Conservation (phyloP, 2,888 invertebrate species). For the Andrena praecox region DNA sequence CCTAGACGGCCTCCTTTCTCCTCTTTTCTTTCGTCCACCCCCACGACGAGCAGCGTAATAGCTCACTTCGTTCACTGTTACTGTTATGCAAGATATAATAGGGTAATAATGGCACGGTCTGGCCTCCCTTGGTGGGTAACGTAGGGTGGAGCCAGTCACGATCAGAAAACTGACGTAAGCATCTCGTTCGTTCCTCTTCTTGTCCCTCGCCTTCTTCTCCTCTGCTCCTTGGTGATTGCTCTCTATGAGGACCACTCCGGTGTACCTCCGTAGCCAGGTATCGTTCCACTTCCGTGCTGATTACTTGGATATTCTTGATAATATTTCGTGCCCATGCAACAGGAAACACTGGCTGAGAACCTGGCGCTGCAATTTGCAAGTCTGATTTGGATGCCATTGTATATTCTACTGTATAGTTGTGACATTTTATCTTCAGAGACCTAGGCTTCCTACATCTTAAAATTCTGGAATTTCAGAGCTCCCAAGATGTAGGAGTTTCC, state of each 20-base stretch:
- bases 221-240: conserved; percentile 54
- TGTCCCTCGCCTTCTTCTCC: conserved; percentile 62
- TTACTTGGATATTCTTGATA: conserved; percentile 60
- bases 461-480: background rate
- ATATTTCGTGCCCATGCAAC: conserved; percentile 36
- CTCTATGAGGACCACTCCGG: conserved; percentile 37
- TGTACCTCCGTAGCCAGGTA: conserved; percentile 42
- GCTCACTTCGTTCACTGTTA: conserved; percentile 81
- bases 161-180: conserved; percentile 82
- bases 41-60: conserved; percentile 79
- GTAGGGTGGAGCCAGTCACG: conserved; percentile 84
- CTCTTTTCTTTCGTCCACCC: conserved; percentile 72
- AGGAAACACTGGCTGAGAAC: conserved; percentile 2
- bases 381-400: background rate
- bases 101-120: conserved; percentile 82
- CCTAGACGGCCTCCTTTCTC: conserved; percentile 66
- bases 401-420: background rate
- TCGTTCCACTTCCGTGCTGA: conserved; percentile 66
- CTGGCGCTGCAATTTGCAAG: conserved; percentile 13
- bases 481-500: background rate
- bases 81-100: conserved; percentile 84
- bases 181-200: conserved; percentile 79
- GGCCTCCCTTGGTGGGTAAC: conserved; percentile 76
- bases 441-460: background rate
- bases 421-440: conserved; percentile 3